Evolutionary conservation across 1,140 invertebrate species (phyloP).

Genomic region (Drosophila persimilis): DNA sequence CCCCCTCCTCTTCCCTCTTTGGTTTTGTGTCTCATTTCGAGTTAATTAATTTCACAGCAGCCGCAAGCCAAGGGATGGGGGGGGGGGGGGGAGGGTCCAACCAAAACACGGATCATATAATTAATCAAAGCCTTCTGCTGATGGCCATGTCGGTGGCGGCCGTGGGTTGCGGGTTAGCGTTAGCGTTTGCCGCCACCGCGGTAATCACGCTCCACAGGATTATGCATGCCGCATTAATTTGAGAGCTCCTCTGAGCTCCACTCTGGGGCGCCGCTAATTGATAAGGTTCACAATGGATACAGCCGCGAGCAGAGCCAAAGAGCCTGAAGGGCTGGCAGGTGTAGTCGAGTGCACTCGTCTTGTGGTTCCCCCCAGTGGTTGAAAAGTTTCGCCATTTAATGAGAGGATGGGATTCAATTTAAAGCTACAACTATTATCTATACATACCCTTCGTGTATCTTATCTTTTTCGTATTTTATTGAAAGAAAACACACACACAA

Average conservation of each 20-base stretch:
- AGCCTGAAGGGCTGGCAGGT: too few relatives aligned
- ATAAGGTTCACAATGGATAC: conserved; percentile 13
- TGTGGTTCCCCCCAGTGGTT: too few relatives aligned
- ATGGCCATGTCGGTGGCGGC: conserved; percentile 1
- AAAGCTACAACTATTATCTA: too few relatives aligned
- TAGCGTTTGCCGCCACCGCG: conserved; percentile 9
- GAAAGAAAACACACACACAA: too few relatives aligned
- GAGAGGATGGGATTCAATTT: too few relatives aligned
- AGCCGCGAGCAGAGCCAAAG: too few relatives aligned
- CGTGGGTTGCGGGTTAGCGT: neutral
- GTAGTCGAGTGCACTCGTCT: too few relatives aligned
- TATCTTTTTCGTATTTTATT: too few relatives aligned
- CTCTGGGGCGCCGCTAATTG: conserved; percentile 10
- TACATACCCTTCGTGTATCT: too few relatives aligned
- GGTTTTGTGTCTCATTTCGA: conserved; percentile 20
- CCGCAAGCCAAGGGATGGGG: neutral
- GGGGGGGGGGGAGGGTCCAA: neutral
- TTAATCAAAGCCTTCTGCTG: conserved; percentile 49
- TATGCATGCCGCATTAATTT: conserved; percentile 23
- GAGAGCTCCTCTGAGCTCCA: neutral
- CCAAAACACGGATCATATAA: conserved; percentile 32
- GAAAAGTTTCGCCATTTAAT: too few relatives aligned
- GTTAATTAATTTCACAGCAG: conserved; percentile 52
- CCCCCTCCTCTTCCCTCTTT: neutral
- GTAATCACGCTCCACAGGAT: conserved; percentile 27